A percentile compares a stretch with the other conserved stretches of the same genome.
Evolutionary conservation across 2,888 invertebrate species (phyloP).

Genomic region (Tetheella fluctuosa): DNA sequence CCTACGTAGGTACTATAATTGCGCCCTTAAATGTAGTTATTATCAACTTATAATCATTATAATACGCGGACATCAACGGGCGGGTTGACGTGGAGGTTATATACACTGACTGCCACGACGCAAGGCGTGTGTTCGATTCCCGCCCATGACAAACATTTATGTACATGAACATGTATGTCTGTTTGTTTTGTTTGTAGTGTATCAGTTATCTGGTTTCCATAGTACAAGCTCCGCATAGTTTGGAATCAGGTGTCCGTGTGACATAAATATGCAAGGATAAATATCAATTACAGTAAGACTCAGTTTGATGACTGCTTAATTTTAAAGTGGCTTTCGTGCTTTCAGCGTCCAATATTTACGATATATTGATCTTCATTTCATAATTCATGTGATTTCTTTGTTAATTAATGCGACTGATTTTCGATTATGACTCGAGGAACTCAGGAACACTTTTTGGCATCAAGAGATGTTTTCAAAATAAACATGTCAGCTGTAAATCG

Average conservation of each 20-base stretch:
- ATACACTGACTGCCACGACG: too few species aligned
- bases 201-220: too few species aligned
- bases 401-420: constrained; percentile 8
- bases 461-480: constrained; percentile 44
- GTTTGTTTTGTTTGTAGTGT: too few species aligned
- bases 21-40: not conserved
- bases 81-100: too few species aligned
- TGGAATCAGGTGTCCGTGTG: too few species aligned
- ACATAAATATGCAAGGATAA: too few species aligned
- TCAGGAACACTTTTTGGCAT: constrained; percentile 37
- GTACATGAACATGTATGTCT: too few species aligned
- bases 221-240: too few species aligned
- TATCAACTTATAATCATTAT: not conserved
- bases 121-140: too few species aligned
- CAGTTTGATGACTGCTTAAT: not conserved
- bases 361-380: not conserved
- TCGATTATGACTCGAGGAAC: constrained; percentile 19
- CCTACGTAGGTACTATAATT: not conserved
- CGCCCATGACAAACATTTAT: too few species aligned
- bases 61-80: not conserved
- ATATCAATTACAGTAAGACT: too few species aligned
- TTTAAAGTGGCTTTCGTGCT: not conserved
- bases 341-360: not conserved
- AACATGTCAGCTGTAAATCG: constrained; percentile 40
- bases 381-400: not conserved